These are phyloP conservation scores for Ariolimax columbianus DNA, from an alignment of 2,888 invertebrate genomes.

Conservation along the genomic window DNA sequence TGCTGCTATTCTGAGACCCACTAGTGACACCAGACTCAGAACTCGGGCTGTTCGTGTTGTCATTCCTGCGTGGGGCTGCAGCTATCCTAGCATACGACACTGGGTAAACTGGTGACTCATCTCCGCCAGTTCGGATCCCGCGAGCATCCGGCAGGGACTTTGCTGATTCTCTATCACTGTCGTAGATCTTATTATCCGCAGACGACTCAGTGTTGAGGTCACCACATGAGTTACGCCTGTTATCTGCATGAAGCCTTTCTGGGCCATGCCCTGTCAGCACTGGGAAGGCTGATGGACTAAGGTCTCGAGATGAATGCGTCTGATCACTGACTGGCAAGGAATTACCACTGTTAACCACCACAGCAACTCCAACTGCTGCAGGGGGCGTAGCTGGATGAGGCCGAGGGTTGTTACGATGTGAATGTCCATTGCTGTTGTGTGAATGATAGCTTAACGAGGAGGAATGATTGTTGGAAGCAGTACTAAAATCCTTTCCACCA, in stretches of 20 bases:
- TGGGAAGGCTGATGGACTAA: slow-evolving; percentile 74
- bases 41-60: slow-evolving; percentile 42
- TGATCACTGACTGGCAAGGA: slow-evolving; percentile 20
- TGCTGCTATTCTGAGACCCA: slow-evolving; percentile 46
- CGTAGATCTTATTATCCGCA: slow-evolving; percentile 61
- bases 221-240: slow-evolving; percentile 69
- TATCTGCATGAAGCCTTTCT: slow-evolving; percentile 57
- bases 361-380: not conserved
- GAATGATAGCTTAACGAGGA: not conserved
- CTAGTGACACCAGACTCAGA: slow-evolving; percentile 44
- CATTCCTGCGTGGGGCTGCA: slow-evolving; percentile 56
- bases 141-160: slow-evolving; percentile 72
- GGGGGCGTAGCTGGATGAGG: slow-evolving; percentile 20
- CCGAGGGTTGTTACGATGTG: slow-evolving; percentile 1
- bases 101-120: slow-evolving; percentile 60
- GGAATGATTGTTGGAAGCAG: not conserved
- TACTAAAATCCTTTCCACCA: not conserved
- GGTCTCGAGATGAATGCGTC: slow-evolving; percentile 58
- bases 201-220: slow-evolving; percentile 65
- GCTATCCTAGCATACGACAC: slow-evolving; percentile 74
- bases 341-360: not conserved
- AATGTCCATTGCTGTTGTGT: slow-evolving; percentile 9
- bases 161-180: slow-evolving; percentile 74
- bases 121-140: slow-evolving; percentile 52
- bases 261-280: slow-evolving; percentile 58